Base-by-base conservation (phyloP, 2,888 invertebrate species). In the Myopa tessellatipennis region DNA sequence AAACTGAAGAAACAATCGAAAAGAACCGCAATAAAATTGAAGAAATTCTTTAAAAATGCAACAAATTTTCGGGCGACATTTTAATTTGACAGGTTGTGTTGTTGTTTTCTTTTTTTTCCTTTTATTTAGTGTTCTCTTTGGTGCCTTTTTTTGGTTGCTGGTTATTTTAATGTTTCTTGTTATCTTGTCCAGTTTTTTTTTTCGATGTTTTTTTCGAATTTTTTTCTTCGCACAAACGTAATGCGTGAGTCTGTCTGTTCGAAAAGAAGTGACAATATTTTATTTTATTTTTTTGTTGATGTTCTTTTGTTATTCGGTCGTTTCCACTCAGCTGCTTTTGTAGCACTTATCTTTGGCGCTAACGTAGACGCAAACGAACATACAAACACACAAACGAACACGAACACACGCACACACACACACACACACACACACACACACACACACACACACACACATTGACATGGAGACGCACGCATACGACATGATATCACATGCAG, bases 401-500 rank as follows among this genome's bases (percentile, higher is more conserved):
- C n/a, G n/a, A n/a, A 63, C 16, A 40, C 38, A n/a, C 36, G 16
- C 18, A 26, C 10, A 61, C 45, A 68, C 50, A 10, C 45, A 10
- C 68, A 68, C 45, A 45, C n/a, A 40, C 45, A 18, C 45, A 34
- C 4, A 18, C 34, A 3, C 2, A 55, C 34, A 63, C 16, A 40
- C 38, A n/a, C 36, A 36, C 18, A 26, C 10, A 61, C 45, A 68
- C 50, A 10, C 45, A 10, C 68, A 68, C 45, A 45, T 7, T 6
- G 16, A 55, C 34, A 70, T 7, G 38, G 7, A 40, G 26, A 71
- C 71, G 36, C 36, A 71, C 58, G 36, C 65, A 65, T 4, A 36
- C 10, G 45, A 45, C 45, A 61, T 61, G 73, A 73, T 50, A 76
- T 70, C 70, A 40, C 77, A 72, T 55, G 73, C 68, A 68, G 73